Evolutionary conservation across 2,797 vertebrate genomes (phyloP).

Genomic region (Danionella dracula): DNA sequence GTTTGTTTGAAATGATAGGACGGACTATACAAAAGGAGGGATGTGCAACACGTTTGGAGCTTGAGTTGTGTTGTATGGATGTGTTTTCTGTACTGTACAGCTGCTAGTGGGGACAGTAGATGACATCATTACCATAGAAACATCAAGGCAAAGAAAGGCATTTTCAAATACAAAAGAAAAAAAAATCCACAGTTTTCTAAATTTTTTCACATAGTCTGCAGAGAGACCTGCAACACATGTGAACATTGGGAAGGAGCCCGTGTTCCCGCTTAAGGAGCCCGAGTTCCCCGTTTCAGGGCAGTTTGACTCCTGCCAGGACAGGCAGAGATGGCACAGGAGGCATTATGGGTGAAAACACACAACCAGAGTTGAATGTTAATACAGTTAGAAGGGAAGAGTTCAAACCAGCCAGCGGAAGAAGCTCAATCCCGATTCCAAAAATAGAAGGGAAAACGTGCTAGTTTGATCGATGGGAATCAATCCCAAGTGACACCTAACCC

Average conservation of each 20-base stretch:
- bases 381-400: constrained; percentile 49
- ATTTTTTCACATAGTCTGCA: constrained; percentile 52
- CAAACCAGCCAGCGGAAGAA: constrained; percentile 72
- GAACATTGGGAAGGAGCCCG: background rate
- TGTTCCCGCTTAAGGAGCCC: constrained; percentile 20
- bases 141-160: constrained; percentile 58
- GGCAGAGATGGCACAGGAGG: constrained; percentile 31
- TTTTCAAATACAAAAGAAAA: constrained; percentile 13
- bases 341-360: constrained; percentile 30
- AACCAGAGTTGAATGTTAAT: constrained; percentile 58
- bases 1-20: constrained; percentile 94
- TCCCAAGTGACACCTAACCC: constrained; percentile 44
- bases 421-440: constrained; percentile 58
- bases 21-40: constrained; percentile 84
- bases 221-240: constrained; percentile 47
- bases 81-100: constrained; percentile 59
- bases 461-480: constrained; percentile 22
- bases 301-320: constrained; percentile 23
- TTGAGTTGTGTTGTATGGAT: constrained; percentile 51
- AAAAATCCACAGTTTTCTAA: constrained; percentile 74
- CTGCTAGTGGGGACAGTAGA: constrained; percentile 66
- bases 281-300: background rate
- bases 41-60: constrained; percentile 78
- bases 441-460: constrained; percentile 48
- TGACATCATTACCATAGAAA: constrained; percentile 49